Percentiles rank a stretch among this genome's conserved stretches.
Conservation (phyloP, 2,888 invertebrate species). For the Tricholauxania praeusta region DNA sequence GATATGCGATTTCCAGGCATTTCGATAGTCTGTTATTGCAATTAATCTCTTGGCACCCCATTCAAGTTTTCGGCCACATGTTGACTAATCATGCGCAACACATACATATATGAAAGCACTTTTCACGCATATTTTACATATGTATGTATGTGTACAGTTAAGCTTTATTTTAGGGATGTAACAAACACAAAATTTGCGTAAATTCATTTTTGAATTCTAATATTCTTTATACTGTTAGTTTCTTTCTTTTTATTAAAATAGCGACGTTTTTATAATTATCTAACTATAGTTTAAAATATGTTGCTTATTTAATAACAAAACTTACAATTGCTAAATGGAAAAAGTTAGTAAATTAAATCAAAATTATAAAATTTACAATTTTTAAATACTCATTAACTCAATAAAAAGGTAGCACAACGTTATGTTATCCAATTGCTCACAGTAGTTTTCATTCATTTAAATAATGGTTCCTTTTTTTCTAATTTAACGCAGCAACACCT, state of each 20-base stretch:
- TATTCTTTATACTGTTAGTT: no score
- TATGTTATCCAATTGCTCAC: slow-evolving; percentile 13
- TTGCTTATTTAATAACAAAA: not conserved
- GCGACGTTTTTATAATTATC: not conserved
- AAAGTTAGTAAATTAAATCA: not conserved
- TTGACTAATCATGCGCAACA: slow-evolving; percentile 23
- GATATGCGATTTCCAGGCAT: no score
- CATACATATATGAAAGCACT: not conserved
- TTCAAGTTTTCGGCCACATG: slow-evolving; percentile 21
- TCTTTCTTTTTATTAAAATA: no score
- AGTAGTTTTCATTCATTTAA: not conserved
- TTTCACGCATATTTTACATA: not conserved
- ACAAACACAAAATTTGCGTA: no score
- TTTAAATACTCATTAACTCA: slow-evolving; percentile 14
- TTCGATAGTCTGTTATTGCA: not conserved
- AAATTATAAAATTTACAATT: not conserved
- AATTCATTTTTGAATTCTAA: no score
- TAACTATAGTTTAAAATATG: slow-evolving; percentile 5
- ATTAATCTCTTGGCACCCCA: not conserved
- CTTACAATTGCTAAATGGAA: not conserved
- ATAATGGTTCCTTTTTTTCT: no score
- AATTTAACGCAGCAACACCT: no score
- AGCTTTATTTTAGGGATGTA: no score
- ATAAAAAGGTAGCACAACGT: slow-evolving; percentile 21
- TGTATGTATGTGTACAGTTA: no score